Evolutionary conservation across 2,113 vertebrate species (phyloP), one percentile per base, ranked within the genome.

Genomic region (Felis chaus): DNA sequence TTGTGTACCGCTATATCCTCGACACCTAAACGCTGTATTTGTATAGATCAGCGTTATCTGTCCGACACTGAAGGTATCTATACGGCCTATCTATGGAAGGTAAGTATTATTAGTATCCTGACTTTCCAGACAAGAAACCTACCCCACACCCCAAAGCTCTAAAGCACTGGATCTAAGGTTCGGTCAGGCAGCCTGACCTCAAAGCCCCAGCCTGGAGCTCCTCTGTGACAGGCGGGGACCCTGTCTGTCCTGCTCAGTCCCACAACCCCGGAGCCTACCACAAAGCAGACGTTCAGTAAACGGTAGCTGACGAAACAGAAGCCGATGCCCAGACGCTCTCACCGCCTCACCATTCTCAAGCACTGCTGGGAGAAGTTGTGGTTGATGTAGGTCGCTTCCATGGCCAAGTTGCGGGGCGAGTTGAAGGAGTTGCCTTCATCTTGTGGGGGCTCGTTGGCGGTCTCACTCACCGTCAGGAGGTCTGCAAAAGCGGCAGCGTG

Each of bases 301-400:
- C 0, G 53, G 86, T 1, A 66, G 50, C 0, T 10, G 23, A 27
- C 6, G 1, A 29, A 25, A 27, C 10, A 65, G 4, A 15, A 29
- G 31, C 0, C 0, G 0, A 3, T 0, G 33, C n/a, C 45, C 63
- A 0, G 0, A 2, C 0, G 21, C 33, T 27, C 8, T 81, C 0
- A 0, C 7, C 25, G 15, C 29, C 98, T 94, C 97, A 99, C 99
- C 99, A 99, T 99, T 93, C 99, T 99, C 97, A 99, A 98, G 97
- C 99, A 99, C 98, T 99, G 99, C 99, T 99, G 99, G 96, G 99
- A 99, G 98, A 99, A 99, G 98, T 99, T 99, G 98, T 99, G 99
- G 98, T 99, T 99, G 99, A 99, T 99, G 99, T 99, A 99, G 0
- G 99, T 99, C 3, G 99, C 99, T 98, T 99, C 99, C 99, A 99